phyloP scores from a whole-genome alignment of 64 coral and sea anemone species.

The Stylophora pistillata region DNA sequence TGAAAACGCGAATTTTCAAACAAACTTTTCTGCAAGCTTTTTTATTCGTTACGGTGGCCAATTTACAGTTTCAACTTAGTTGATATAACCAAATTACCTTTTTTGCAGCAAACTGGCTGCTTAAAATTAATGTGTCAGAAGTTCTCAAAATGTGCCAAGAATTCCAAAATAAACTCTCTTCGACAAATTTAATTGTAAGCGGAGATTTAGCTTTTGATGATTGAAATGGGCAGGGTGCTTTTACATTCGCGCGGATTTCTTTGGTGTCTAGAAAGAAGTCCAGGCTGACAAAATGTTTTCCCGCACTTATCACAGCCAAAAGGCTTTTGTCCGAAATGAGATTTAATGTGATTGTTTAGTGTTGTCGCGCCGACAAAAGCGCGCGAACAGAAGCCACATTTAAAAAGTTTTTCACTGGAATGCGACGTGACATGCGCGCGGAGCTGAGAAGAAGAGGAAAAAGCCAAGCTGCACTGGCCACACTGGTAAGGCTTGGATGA shows the following conservation, averaged over 20 bases:
- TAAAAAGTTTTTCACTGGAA: conserved; percentile 43
- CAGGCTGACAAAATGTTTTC: conserved; percentile 43
- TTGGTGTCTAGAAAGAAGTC: conserved; percentile 27
- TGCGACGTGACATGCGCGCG: conserved; percentile 44
- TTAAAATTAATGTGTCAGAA: background rate
- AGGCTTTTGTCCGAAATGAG: conserved; percentile 49
- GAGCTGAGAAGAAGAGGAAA: conserved; percentile 36
- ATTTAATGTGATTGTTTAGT: conserved; percentile 45
- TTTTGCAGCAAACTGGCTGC: too few species aligned
- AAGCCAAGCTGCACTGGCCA: conserved; percentile 16
- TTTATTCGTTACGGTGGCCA: too few species aligned
- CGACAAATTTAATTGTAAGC: too few species aligned
- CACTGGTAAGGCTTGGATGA: conserved; percentile 26
- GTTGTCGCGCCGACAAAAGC: conserved; percentile 39
- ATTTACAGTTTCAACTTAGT: too few species aligned
- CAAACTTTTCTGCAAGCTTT: background rate
- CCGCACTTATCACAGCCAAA: conserved; percentile 62
- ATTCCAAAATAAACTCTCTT: too few species aligned
- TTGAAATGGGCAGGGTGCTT: background rate
- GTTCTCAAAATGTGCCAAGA: background rate
- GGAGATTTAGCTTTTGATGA: background rate
- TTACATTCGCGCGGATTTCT: conserved; percentile 53
- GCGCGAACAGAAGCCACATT: conserved; percentile 47
- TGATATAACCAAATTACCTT: too few species aligned
- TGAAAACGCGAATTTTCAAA: background rate